Base-by-base conservation (phyloP, 1,140 invertebrate species). In the Sweltsa coloradensis region DNA sequence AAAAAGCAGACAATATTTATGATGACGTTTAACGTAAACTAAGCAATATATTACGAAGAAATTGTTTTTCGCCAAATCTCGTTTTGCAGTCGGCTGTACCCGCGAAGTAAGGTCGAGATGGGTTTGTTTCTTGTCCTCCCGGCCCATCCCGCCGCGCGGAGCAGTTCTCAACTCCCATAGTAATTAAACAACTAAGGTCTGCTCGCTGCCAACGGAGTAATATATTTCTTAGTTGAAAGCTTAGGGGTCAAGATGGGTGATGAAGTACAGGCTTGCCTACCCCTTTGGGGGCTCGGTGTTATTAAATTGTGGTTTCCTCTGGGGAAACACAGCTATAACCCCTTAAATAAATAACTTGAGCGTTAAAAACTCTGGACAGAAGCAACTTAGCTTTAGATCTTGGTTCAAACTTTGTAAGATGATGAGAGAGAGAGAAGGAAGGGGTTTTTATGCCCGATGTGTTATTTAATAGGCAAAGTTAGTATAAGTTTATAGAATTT, bases 161-260 rank as follows among this genome's bases (percentile, higher is more conserved):
- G n/a, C n/a, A n/a, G n/a, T n/a, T n/a, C n/a, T n/a, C n/a, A 40
- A 40, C 37, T 40, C 37, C 37, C 37, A 22, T 23, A 40, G 37
- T 40, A 40, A 40, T 40, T 40, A 40, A 40, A 40, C 37, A 40
- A 40, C 34, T 23, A 19, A 22, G 37, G 37, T 22, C 37, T 40
- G 21, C 21, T 19, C 37, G 24, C 19, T 40, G 37, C 16, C 24
- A 14, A 19, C 16, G 24, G 37, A 19, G 37, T 19, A 40, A 40
- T 40, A 40, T 40, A 40, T 40, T 40, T 40, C 37, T 40, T 40
- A n/a, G 37, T 23, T 40, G 37, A 40, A 40, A 40, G 37, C 16
- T 19, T 13, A n/a, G 37, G 37, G 37, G 37, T 40, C 37, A 40
- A 40, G 36, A 39, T 21, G 37, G 18, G 37, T 40, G 37, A 40